Evolutionary conservation across 1,140 invertebrate species (phyloP).

Genomic region (Heliconius nattereri): DNA sequence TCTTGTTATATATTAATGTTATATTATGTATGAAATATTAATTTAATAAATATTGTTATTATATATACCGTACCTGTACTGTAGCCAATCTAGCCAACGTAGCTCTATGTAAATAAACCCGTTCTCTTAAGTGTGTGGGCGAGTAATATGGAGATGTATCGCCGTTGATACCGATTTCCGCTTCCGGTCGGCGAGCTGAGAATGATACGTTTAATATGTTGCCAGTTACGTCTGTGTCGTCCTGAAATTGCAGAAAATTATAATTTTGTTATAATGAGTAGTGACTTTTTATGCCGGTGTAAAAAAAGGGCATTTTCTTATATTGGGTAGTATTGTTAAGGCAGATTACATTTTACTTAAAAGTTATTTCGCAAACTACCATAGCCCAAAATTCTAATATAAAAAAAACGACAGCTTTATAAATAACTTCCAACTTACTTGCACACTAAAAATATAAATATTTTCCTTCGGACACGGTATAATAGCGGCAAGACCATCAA

Average conservation of each 20-base stretch:
- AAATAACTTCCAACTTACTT: constrained; percentile 77
- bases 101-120: constrained; percentile 95
- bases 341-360: too few relatives aligned
- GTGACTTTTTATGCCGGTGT: too few relatives aligned
- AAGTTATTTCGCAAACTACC: too few relatives aligned
- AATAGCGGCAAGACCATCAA: constrained; percentile 95
- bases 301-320: too few relatives aligned
- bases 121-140: constrained; percentile 94
- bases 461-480: constrained; percentile 95
- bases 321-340: too few relatives aligned
- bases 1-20: too few relatives aligned
- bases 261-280: too few relatives aligned
- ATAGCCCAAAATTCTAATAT: too few relatives aligned
- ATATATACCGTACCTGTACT: constrained; percentile 84
- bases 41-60: not conserved
- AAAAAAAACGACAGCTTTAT: too few relatives aligned
- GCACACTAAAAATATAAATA: constrained; percentile 96
- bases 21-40: too few relatives aligned
- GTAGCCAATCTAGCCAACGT: constrained; percentile 93
- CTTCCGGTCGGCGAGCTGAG: constrained; percentile 90
- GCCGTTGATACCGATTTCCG: constrained; percentile 81
- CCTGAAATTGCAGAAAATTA: constrained; percentile 68
- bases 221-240: constrained; percentile 92
- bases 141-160: constrained; percentile 88
- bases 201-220: constrained; percentile 97